Percentiles rank a stretch among this genome's conserved stretches.
Conservation (phyloP, 2,113 vertebrate genomes). For the Ascaphus truei region DNA sequence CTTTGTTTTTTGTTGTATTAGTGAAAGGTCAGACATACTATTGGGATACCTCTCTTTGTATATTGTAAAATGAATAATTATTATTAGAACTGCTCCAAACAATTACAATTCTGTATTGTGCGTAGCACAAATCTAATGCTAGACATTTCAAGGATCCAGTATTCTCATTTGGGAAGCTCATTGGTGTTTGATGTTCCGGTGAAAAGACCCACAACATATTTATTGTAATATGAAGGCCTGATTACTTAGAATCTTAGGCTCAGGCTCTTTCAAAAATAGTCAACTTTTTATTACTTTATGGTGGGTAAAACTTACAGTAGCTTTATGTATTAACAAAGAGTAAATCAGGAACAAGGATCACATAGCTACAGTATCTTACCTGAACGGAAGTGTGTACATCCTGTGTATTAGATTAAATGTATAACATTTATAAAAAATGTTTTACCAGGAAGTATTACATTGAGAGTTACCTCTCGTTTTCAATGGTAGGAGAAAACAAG, state of each 20-base stretch:
- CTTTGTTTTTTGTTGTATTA: no score
- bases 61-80: conserved; percentile 7
- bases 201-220: not conserved
- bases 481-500: not conserved
- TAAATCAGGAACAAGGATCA: no score
- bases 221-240: not conserved
- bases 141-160: not conserved
- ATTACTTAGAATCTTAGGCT: not conserved
- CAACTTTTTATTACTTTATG: not conserved
- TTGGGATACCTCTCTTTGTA: no score
- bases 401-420: no score
- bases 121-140: not conserved
- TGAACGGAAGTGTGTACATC: no score
- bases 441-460: no score
- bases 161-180: conserved; percentile 26
- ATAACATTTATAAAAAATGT: no score
- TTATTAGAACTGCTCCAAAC: not conserved
- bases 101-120: not conserved
- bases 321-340: no score
- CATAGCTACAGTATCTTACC: no score
- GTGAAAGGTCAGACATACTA: not conserved
- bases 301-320: no score
- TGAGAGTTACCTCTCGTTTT: no score
- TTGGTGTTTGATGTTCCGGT: conserved; percentile 14
- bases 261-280: not conserved